These are phyloP conservation scores for Thereva nobilitata DNA, from an alignment of 2,888 invertebrate species.

Conservation along the genomic window DNA sequence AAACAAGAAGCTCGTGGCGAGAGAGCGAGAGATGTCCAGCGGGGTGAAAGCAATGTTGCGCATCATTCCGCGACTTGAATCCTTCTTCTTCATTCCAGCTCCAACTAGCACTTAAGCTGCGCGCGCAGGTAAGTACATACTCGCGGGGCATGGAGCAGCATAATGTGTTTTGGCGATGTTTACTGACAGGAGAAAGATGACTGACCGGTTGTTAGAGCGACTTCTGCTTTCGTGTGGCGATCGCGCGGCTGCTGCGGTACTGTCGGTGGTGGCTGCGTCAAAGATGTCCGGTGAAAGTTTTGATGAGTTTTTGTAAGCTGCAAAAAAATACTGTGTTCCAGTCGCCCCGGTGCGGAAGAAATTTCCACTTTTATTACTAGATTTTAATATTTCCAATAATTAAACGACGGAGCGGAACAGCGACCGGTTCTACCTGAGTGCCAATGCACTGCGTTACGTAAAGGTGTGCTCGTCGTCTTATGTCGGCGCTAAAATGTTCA, in stretches of 20 bases:
- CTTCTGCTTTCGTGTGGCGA: slow-evolving; percentile 17
- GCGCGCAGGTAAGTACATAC: neutral
- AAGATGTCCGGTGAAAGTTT: slow-evolving; percentile 25
- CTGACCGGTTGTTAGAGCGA: slow-evolving; percentile 22
- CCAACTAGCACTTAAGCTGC: too few species aligned
- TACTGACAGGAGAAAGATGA: slow-evolving; percentile 15
- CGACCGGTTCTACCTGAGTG: too few species aligned
- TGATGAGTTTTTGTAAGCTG: slow-evolving; percentile 1
- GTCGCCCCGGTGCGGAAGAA: neutral
- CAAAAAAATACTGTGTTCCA: too few species aligned
- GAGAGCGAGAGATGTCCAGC: neutral
- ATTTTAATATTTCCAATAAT: too few species aligned
- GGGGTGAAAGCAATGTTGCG: slow-evolving; percentile 6
- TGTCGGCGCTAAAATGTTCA: too few species aligned
- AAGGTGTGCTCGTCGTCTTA: too few species aligned
- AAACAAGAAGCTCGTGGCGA: neutral
- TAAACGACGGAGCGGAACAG: too few species aligned
- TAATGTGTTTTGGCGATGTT: slow-evolving; percentile 3
- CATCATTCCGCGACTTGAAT: slow-evolving; percentile 23
- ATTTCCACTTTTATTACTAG: slow-evolving; percentile 2
- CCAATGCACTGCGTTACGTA: too few species aligned
- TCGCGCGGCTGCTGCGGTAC: slow-evolving; percentile 14
- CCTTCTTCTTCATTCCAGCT: neutral
- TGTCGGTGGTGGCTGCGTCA: neutral
- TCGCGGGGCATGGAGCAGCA: slow-evolving; percentile 11